Evolutionary conservation across 1,140 invertebrate species (phyloP).

Genomic region (Panagrolaimus sp.): DNA sequence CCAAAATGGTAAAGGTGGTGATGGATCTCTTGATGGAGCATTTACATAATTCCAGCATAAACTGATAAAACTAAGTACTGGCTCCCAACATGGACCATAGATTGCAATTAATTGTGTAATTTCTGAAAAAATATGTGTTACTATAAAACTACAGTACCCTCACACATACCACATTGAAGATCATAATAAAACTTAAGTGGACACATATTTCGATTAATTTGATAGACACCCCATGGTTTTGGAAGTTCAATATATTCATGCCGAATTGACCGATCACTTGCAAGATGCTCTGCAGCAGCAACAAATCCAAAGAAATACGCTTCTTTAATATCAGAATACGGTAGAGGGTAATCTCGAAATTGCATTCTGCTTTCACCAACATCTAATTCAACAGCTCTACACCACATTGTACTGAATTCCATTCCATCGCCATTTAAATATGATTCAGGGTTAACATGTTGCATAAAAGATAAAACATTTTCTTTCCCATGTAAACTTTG

Average conservation of each 20-base stretch:
- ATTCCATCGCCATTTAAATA: constrained; percentile 69
- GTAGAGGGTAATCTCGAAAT: constrained; percentile 90
- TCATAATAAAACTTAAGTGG: constrained; percentile 95
- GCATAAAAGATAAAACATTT: constrained; percentile 70
- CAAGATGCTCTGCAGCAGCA: constrained; percentile 78
- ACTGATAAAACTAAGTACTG: constrained; percentile 88
- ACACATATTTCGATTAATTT: constrained; percentile 73
- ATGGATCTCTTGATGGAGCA: constrained; percentile 84
- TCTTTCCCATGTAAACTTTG: constrained; percentile 75
- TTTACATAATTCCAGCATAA: constrained; percentile 72
- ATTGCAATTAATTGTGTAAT: constrained; percentile 79
- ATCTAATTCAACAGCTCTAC: constrained; percentile 72
- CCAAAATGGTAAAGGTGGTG: constrained; percentile 87
- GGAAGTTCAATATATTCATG: constrained; percentile 60
- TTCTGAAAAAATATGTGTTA: constrained; percentile 61
- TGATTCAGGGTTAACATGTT: constrained; percentile 73
- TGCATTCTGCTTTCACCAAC: constrained; percentile 78
- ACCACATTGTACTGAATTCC: constrained; percentile 87
- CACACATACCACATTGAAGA: constrained; percentile 74
- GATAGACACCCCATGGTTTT: constrained; percentile 61
- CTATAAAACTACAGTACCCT: too few species aligned
- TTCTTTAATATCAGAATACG: constrained; percentile 70
- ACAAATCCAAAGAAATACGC: constrained; percentile 81
- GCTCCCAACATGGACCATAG: constrained; percentile 97
- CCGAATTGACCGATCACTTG: constrained; percentile 58